A percentile compares a stretch with the other conserved stretches of the same genome.
These are phyloP conservation scores for Anorthoa munda DNA, from an alignment of 2,888 invertebrate species.

Conservation along the genomic window DNA sequence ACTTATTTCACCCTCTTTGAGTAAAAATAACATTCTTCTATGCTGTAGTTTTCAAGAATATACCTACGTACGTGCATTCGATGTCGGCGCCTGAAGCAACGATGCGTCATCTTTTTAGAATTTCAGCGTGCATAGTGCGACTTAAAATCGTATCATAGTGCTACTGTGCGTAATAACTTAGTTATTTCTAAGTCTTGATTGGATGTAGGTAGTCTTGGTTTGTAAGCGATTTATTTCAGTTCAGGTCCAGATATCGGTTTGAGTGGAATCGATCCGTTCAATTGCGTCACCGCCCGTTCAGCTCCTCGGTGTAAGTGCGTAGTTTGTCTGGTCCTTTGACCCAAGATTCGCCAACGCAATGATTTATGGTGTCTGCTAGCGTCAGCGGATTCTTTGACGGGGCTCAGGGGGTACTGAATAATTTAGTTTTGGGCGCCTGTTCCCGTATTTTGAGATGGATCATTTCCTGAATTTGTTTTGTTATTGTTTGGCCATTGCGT, in stretches of 20 bases:
- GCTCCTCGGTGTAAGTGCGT: constrained; percentile 72
- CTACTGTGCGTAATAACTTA: not conserved
- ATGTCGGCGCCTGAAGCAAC: constrained; percentile 5
- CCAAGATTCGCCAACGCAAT: constrained; percentile 66
- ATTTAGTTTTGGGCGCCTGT: constrained; percentile 13
- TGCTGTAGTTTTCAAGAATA: constrained; percentile 22
- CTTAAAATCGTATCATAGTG: not conserved
- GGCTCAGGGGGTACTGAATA: constrained; percentile 29
- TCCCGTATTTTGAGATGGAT: constrained; percentile 4
- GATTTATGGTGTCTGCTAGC: constrained; percentile 67
- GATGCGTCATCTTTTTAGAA: constrained; percentile 51
- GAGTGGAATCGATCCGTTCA: constrained; percentile 78
- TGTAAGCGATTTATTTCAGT: constrained; percentile 20
- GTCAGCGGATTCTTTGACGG: constrained; percentile 49
- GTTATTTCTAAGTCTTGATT: constrained; percentile 6
- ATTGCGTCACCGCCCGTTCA: constrained; percentile 80
- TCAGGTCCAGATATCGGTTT: constrained; percentile 53
- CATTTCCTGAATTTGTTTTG: constrained; percentile 21
- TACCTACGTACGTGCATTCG: constrained; percentile 10
- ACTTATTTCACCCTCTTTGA: not conserved
- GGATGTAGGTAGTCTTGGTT: constrained; percentile 7
- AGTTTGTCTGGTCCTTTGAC: constrained; percentile 81
- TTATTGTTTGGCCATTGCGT: constrained; percentile 5
- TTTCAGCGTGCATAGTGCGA: not conserved
- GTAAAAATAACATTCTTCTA: not conserved